Base-by-base conservation (phyloP, 1,140 invertebrate species). In the Zeugodacus cucurbitae region DNA sequence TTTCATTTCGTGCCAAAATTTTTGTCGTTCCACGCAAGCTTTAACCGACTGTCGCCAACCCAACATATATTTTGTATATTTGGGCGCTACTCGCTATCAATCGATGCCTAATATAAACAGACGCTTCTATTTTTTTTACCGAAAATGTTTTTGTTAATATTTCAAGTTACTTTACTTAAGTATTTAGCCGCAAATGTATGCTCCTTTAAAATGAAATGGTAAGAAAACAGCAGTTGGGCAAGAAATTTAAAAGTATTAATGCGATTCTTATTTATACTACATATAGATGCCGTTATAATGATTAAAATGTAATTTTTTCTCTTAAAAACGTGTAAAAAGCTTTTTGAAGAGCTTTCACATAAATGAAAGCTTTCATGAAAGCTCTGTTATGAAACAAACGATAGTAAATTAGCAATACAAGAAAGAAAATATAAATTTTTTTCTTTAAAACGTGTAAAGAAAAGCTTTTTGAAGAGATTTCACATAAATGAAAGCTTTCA, bases 21-120 rank as follows among this genome's bases (percentile, higher is more conserved):
- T 58, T 37, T 26, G 85, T 62, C 22, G 5, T 32, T 58, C 14
- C 59, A 3, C 58, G 48, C 85, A 87, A 59, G 54, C 85, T 22
- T 3, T 37, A 59, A 26, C 85, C 32, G n/a, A 37, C 22, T 37
- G 67, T 74, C 32, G 7, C 7, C 34, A 41, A n/a, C 34, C 67
- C 67, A 37, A 74, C 7, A 32, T 74, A n/a, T 62, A 54, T 26
- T 62, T 62, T n/a, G 26, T 62, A 10, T 26, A 26, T 62, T 26
- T 41, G 67, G 67, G 67, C 5, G 11, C 67, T 74, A 22, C 41
- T 32, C 32, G 20, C 44, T 32, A 34, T 85, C 88, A 87, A 91
- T 89, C 89, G 88, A 89, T 91, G 90, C 90, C 88, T 91, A 91
- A 91, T 91, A 90, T 90, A 91, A 91, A 90, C 90, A 90, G 90